Base-by-base conservation (phyloP, 2,888 invertebrate genomes). In the Agonopterix subpropinquella region DNA sequence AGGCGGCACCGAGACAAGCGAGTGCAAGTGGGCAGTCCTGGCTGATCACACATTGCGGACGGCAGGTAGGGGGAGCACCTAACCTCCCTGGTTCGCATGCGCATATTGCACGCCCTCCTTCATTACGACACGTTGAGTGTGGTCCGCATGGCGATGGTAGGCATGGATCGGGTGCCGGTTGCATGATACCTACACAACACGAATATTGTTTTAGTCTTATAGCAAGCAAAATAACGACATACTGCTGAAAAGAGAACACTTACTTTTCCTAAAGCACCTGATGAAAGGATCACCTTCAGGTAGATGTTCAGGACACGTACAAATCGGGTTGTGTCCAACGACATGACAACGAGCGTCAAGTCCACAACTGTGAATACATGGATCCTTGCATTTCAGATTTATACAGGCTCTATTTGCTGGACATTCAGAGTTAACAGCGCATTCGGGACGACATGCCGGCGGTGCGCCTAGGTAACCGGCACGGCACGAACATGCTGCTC, bases 231-330 rank as follows among this genome's bases (percentile, higher is more conserved):
- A 28, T 28, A 7, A 28, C 28, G 11, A n/a, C 13, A 37, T 18
- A 42, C 28, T 7, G 28, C 28, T 28, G 28, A 28, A 28, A 28
- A 5, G 5, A 28, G 28, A 28, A 18, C 50, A 67, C 80, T 77
- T 67, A 89, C 89, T 73, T 67, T 78, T 85, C 62, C 80, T 76
- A 52, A 71, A 73, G 72, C 95, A 95, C 74, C 92, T 91, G 58
- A 91, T 92, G 65, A 95, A 94, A 11, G 95, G 95, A 89, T 95
- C 94, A 28, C 95, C 95, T 55, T 91, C 89, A 48, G 91, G 92
- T 47, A 91, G 89, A 49, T 87, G 82, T 53, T 92, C 91, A 13
- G 88, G 84, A 62, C 95, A 95, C 53, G 92, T 92, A 69, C 95
- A 95, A 56, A 94, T 92, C 1, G 95, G 95, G 67, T 93, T 94